Evolutionary conservation across 2,888 invertebrate species (phyloP).

Genomic region (Macrophya annulata): DNA sequence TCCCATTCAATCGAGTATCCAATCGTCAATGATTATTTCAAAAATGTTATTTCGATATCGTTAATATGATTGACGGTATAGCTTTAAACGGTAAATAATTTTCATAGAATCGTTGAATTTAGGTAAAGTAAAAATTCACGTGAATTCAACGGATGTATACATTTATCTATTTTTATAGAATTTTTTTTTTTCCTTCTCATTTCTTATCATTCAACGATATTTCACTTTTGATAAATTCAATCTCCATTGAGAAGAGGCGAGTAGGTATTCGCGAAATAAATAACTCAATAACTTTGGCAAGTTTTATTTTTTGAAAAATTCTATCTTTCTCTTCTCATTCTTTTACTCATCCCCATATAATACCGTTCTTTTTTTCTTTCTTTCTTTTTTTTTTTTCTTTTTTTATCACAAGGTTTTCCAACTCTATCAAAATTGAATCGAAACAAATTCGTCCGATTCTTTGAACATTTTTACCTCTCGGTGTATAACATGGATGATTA

Average conservation of each 20-base stretch:
- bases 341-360: neutral
- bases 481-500: neutral
- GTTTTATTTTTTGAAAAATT: slow-evolving; percentile 13
- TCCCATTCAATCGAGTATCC: neutral
- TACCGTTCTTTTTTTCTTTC: too few species aligned
- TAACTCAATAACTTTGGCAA: neutral
- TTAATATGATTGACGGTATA: neutral
- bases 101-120: neutral
- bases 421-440: neutral
- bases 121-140: neutral
- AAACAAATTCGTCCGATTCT: neutral
- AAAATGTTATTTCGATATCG: neutral
- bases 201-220: neutral
- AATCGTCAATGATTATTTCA: neutral
- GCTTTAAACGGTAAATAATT: neutral
- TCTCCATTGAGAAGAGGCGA: neutral
- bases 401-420: too few species aligned
- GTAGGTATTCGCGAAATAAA: neutral
- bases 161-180: too few species aligned
- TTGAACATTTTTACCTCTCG: neutral
- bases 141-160: neutral
- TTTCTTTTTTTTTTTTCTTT: too few species aligned
- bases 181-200: too few species aligned
- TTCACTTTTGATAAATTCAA: neutral
- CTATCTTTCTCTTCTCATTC: neutral